phyloP scores from a whole-genome alignment of 2,797 vertebrate species.

The Huso huso region DNA sequence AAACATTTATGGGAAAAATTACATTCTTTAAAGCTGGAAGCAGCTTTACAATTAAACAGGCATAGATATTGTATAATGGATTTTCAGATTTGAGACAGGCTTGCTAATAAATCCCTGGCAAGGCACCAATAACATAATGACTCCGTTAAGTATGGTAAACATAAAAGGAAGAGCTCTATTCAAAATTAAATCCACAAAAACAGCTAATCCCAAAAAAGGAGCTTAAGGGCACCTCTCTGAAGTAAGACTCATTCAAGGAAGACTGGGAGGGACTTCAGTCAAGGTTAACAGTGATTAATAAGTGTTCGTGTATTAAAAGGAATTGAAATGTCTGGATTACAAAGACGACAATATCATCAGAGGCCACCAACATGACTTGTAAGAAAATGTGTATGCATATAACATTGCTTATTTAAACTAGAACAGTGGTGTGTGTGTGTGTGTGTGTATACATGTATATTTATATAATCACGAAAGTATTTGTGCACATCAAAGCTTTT shows the following conservation, averaged over 20 bases:
- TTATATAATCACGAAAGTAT: no score
- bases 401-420: no score
- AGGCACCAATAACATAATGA: conserved; percentile 15
- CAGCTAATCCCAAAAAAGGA: conserved; percentile 55
- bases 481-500: no score
- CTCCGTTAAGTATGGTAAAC: conserved; percentile 14
- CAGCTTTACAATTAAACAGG: neutral
- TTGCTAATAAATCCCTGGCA: conserved; percentile 13
- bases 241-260: conserved; percentile 35
- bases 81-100: conserved; percentile 1
- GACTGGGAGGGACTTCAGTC: conserved; percentile 38
- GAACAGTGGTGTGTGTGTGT: no score
- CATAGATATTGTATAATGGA: conserved; percentile 2
- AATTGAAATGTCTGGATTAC: conserved; percentile 45
- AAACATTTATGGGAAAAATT: neutral
- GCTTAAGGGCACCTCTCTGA: conserved; percentile 49
- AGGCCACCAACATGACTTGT: conserved; percentile 28
- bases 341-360: conserved; percentile 33
- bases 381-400: no score
- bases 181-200: conserved; percentile 19
- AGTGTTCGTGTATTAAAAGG: conserved; percentile 44
- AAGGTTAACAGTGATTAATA: conserved; percentile 49
- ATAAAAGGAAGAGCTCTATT: conserved; percentile 15
- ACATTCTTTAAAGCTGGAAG: neutral
- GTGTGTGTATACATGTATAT: no score